Evolutionary conservation across 2,797 vertebrate species (phyloP).

Genomic region (Cottoperca gobio): DNA sequence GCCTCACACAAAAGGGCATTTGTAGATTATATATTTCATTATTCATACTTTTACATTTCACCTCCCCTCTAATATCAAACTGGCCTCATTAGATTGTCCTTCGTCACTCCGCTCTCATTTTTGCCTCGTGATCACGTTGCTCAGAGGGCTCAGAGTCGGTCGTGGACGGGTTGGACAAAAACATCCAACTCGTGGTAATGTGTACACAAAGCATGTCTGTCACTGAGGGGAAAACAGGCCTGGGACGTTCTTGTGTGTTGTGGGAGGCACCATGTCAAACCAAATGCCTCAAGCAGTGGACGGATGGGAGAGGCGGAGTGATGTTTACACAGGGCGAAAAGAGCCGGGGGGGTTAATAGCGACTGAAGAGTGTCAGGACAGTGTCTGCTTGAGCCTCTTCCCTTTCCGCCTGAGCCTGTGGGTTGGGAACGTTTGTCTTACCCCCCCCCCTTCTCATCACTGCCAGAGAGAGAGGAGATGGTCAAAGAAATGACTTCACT

Average conservation of each 20-base stretch:
- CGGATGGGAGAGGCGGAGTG: slow-evolving; percentile 34
- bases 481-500: slow-evolving; percentile 62
- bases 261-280: slow-evolving; percentile 31
- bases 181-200: slow-evolving; percentile 16
- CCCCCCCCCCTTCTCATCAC: slow-evolving; percentile 5
- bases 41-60: slow-evolving; percentile 7
- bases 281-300: slow-evolving; percentile 41
- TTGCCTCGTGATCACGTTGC: neutral
- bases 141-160: slow-evolving; percentile 3
- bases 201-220: slow-evolving; percentile 39
- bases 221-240: slow-evolving; percentile 25
- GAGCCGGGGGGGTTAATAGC: slow-evolving; percentile 33
- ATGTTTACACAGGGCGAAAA: slow-evolving; percentile 66
- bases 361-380: slow-evolving; percentile 34
- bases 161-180: neutral
- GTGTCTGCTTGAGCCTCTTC: slow-evolving; percentile 39
- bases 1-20: slow-evolving; percentile 17
- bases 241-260: slow-evolving; percentile 26
- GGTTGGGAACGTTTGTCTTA: slow-evolving; percentile 53
- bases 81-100: neutral
- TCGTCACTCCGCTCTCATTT: neutral
- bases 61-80: slow-evolving; percentile 10
- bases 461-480: slow-evolving; percentile 38
- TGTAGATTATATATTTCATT: slow-evolving; percentile 14
- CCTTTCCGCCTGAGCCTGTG: slow-evolving; percentile 22